Evolutionary conservation across 2,113 vertebrate species (phyloP), one percentile per base, ranked within the genome.

Genomic region (Hemibagrus wyckioides): DNA sequence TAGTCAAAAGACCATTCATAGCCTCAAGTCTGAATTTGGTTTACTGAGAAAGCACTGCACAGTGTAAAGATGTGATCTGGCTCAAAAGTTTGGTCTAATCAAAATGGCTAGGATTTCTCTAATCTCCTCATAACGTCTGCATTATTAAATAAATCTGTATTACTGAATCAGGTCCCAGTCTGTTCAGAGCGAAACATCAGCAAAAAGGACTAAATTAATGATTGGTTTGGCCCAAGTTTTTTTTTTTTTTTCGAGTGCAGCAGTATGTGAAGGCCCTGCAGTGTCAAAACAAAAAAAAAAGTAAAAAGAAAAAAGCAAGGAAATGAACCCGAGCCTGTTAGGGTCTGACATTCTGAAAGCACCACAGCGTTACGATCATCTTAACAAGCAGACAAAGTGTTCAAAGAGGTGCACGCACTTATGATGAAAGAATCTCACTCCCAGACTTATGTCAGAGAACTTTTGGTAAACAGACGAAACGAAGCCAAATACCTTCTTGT

Each of bases 401-500:
- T 86, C 76, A 84, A 71, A 69, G 65, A 39, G 44, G 44, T 54
- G 23, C 63, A 28, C 6, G 11, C 82, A 25, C 82, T 83, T 69
- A 84, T 33, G 63, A 69, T 54, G 82, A 67, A 84, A 84, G 44
- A 36, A 84, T 69, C 21, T 36, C 36, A 13, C 65, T 36, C 44
- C 14, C 44, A 71, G 82, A 14, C 41, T 50, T 65, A 67, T 83
- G 61, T 65, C 59, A 79, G 50, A 77, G 44, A 57, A 80, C 44
- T 69, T 84, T 67, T 71, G 44, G 44, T 71, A 54, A 54, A 69
- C 63, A 84, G 63, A 36, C n/a, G 0, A 48, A 54, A 67, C 25
- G 79, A 80, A 80, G 33, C 79, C 79, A 80, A 80, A 59, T 80
- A 28, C 52, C 21, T 80, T 21, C 79, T 80, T 80, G 79, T 80